Conservation (phyloP, 2,797 vertebrate species). For the Sebastes nivosus region DNA sequence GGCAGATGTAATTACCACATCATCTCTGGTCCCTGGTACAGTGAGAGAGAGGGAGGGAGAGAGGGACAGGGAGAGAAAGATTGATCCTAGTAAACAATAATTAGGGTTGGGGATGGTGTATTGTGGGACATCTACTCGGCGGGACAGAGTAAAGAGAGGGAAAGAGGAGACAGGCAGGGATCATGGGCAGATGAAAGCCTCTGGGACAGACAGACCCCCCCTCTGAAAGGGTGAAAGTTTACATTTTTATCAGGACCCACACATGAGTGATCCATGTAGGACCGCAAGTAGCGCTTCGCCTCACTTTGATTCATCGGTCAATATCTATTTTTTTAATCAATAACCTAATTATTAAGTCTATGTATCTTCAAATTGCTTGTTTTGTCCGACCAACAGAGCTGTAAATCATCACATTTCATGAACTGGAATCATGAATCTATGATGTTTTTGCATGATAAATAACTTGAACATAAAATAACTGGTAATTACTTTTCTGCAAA, state of each 20-base stretch:
- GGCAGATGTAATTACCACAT: slow-evolving; percentile 83
- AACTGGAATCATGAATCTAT: neutral
- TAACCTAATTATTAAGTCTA: neutral
- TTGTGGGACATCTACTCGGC: slow-evolving; percentile 65
- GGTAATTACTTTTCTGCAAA: neutral
- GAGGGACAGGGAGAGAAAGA: slow-evolving; percentile 50
- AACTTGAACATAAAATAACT: neutral
- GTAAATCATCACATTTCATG: neutral
- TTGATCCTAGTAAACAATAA: slow-evolving; percentile 82
- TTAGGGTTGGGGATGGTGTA: slow-evolving; percentile 78
- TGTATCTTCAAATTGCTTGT: neutral
- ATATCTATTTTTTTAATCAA: neutral
- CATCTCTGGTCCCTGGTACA: slow-evolving; percentile 74
- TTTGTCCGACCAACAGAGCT: neutral
- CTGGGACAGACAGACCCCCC: slow-evolving; percentile 14
- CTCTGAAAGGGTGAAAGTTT: slow-evolving; percentile 4
- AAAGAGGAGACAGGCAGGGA: slow-evolving; percentile 43
- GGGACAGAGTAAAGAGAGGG: slow-evolving; percentile 57
- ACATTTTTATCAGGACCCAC: slow-evolving; percentile 19
- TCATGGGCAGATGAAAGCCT: slow-evolving; percentile 40
- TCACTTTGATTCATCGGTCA: neutral
- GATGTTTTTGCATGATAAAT: neutral
- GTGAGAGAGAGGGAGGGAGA: slow-evolving; percentile 29
- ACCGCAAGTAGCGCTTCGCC: neutral
- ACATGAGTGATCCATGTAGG: neutral